Evolutionary conservation across 2,113 vertebrate genomes (phyloP).

Genomic region (Anoplopoma fimbria): DNA sequence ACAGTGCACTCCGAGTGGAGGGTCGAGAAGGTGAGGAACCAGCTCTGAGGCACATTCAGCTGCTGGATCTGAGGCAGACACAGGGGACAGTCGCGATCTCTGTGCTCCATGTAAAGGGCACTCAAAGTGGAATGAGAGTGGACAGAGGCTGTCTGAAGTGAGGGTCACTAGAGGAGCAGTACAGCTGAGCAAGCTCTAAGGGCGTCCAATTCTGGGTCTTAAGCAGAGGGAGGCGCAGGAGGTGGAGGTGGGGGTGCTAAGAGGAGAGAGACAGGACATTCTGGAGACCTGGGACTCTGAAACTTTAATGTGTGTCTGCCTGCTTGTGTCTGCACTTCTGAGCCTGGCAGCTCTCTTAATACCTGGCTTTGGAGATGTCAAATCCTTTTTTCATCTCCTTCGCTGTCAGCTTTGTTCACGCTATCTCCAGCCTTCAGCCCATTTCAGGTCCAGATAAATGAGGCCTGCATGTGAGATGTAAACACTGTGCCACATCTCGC

Average conservation of each 20-base stretch:
- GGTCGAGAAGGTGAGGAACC: constrained; percentile 27
- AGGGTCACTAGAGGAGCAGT: constrained; percentile 58
- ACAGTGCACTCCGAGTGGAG: constrained; percentile 26
- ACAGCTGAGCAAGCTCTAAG: constrained; percentile 45
- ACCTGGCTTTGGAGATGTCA: constrained; percentile 78
- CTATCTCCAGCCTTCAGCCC: constrained; percentile 69
- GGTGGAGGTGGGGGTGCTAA: not conserved
- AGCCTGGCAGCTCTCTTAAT: constrained; percentile 76
- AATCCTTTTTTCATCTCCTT: constrained; percentile 66
- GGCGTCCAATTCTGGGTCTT: constrained; percentile 43
- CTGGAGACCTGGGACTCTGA: constrained; percentile 69
- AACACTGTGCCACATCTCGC: constrained; percentile 36
- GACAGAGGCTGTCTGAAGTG: constrained; percentile 59
- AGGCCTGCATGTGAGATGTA: constrained; percentile 31
- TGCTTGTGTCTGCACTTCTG: constrained; percentile 76
- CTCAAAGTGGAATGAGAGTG: constrained; percentile 53
- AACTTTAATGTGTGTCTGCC: constrained; percentile 77
- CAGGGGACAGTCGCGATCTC: constrained; percentile 58
- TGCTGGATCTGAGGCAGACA: constrained; percentile 47
- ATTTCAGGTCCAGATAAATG: constrained; percentile 65
- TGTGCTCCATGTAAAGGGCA: constrained; percentile 70
- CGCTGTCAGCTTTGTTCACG: constrained; percentile 73
- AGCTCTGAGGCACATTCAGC: constrained; percentile 52
- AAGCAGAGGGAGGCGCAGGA: constrained; percentile 5
- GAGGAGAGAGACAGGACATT: constrained; percentile 57